Percentiles rank a stretch among this genome's conserved stretches.
Evolutionary conservation across 1,140 invertebrate genomes (phyloP).

Genomic region (Penaeus indicus): DNA sequence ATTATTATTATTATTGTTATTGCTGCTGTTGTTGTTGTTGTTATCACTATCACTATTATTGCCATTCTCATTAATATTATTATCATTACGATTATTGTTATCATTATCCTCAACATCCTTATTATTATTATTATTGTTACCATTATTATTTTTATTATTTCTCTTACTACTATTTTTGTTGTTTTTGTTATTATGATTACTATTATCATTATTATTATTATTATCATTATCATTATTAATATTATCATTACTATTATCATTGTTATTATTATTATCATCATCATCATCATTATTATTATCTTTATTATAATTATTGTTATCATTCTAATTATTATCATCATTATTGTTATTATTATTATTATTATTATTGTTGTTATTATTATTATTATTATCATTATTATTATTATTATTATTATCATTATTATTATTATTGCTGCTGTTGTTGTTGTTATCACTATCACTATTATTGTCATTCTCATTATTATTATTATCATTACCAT

Average conservation of each 20-base stretch:
- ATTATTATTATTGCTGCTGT: background rate
- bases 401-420: too few relatives aligned
- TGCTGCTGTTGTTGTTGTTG: too few relatives aligned
- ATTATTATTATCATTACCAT: background rate
- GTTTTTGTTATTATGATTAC: background rate
- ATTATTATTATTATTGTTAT: background rate
- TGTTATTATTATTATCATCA: background rate
- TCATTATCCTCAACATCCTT: background rate
- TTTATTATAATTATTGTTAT: too few relatives aligned
- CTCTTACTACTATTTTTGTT: background rate
- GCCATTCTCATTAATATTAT: background rate
- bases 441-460: too few relatives aligned
- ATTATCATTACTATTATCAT: slow-evolving; percentile 17
- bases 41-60: slow-evolving; percentile 7
- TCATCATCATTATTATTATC: too few relatives aligned
- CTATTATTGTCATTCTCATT: background rate
- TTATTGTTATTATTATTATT: background rate
- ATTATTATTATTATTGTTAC: background rate
- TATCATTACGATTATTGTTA: background rate
- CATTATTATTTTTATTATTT: background rate
- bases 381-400: too few relatives aligned
- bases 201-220: background rate
- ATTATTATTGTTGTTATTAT: too few relatives aligned
- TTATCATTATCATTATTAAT: background rate
- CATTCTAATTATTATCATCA: background rate